phyloP scores from a whole-genome alignment of 1,140 invertebrate genomes.

The Homarus americanus region DNA sequence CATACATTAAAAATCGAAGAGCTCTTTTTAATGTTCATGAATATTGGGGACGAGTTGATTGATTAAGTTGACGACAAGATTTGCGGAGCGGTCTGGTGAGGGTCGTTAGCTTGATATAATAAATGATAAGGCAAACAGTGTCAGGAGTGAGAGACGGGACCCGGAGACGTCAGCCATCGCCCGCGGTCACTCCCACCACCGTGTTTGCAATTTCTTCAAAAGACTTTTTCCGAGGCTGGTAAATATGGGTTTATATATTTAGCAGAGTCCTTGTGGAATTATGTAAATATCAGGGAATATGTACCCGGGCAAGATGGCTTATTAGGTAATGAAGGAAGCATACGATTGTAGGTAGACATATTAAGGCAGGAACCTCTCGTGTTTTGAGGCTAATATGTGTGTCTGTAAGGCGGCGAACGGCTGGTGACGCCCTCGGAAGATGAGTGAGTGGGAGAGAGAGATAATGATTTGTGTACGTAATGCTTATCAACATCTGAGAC shows the following conservation, averaged over 20 bases:
- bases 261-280: background rate
- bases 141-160: background rate
- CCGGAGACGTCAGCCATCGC: background rate
- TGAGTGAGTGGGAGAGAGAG: no score
- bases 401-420: no score
- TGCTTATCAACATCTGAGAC: no score
- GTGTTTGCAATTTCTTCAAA: slow-evolving; percentile 11
- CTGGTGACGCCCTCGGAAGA: no score
- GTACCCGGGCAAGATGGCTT: background rate
- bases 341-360: no score
- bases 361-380: no score
- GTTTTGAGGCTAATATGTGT: no score
- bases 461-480: no score
- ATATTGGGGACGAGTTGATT: background rate
- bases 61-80: background rate
- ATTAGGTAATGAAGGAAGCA: background rate
- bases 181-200: background rate
- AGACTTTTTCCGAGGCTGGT: background rate
- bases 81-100: no score
- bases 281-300: background rate
- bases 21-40: background rate
- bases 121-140: background rate
- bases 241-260: slow-evolving; percentile 2
- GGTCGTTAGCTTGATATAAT: background rate
- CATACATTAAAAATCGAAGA: background rate